These are phyloP conservation scores for Aproaerema taeniolella DNA, from an alignment of 2,888 invertebrate species.

Conservation along the genomic window DNA sequence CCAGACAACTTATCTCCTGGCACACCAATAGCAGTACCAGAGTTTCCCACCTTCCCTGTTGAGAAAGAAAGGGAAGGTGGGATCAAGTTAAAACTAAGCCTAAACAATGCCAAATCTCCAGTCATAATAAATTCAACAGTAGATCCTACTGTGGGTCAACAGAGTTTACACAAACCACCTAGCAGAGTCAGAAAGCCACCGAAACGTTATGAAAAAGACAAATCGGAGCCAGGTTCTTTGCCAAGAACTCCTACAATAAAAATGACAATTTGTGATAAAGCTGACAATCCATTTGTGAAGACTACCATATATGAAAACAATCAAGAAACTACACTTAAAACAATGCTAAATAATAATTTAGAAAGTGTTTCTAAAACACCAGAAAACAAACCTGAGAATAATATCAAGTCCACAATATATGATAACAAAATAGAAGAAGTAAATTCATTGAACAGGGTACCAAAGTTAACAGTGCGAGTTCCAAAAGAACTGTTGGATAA, in stretches of 20 bases:
- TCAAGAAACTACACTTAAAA: conserved; percentile 52
- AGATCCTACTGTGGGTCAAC: conserved; percentile 59
- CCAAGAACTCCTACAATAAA: conserved; percentile 60
- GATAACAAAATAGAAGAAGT: conserved; percentile 64
- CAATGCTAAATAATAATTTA: conserved; percentile 58
- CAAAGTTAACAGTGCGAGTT: conserved; percentile 82
- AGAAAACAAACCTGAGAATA: conserved; percentile 54
- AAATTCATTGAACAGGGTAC: conserved; percentile 76
- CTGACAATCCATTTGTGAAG: conserved; percentile 68
- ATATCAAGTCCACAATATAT: conserved; percentile 65
- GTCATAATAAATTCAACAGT: conserved; percentile 71
- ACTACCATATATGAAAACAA: conserved; percentile 62
- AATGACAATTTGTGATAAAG: conserved; percentile 72
- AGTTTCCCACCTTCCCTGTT: conserved; percentile 30
- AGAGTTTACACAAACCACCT: conserved; percentile 57
- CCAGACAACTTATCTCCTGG: conserved; percentile 36
- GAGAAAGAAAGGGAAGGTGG: conserved; percentile 63
- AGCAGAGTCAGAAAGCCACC: conserved; percentile 57
- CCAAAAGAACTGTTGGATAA: conserved; percentile 78
- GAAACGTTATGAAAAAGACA: conserved; percentile 59
- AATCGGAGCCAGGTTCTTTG: conserved; percentile 26
- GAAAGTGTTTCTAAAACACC: conserved; percentile 38
- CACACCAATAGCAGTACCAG: conserved; percentile 27
- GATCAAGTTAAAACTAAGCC: conserved; percentile 65
- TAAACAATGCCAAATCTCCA: conserved; percentile 69